Percentiles rank a stretch among this genome's conserved stretches.
These are phyloP conservation scores for Tinea pellionella DNA, from an alignment of 2,888 invertebrate species.

Conservation along the genomic window DNA sequence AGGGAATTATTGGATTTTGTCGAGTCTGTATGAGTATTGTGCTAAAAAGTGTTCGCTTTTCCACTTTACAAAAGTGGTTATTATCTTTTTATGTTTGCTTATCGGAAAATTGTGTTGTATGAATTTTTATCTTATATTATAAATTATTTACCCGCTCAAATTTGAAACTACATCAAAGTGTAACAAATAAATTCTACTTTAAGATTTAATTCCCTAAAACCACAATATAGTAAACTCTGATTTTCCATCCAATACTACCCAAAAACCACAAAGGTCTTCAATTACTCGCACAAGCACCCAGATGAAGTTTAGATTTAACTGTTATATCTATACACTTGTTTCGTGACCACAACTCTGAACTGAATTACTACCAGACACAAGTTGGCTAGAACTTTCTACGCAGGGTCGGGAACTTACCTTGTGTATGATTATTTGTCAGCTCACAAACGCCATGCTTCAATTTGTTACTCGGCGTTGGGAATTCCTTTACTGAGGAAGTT, in stretches of 20 bases:
- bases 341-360: conserved; percentile 40
- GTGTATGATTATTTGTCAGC: conserved; percentile 59
- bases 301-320: conserved; percentile 1
- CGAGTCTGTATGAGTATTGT: conserved; percentile 29
- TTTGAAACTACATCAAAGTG: background rate
- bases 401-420: conserved; percentile 39
- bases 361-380: conserved; percentile 42
- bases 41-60: conserved; percentile 9
- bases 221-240: conserved; percentile 2
- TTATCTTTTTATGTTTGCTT: conserved; percentile 4
- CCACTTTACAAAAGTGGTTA: conserved; percentile 6
- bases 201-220: conserved; percentile 4
- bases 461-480: conserved; percentile 43
- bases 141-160: background rate
- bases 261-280: conserved; percentile 11
- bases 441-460: conserved; percentile 43
- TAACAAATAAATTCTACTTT: background rate
- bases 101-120: background rate
- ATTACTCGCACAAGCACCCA: conserved; percentile 7
- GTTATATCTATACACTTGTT: conserved; percentile 16
- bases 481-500: conserved; percentile 48
- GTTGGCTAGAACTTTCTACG: conserved; percentile 35
- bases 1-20: conserved; percentile 57
- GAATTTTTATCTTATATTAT: background rate
- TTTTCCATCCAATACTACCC: background rate